A percentile compares a stretch with the other conserved stretches of the same genome.
phyloP scores from a whole-genome alignment of 2,888 invertebrate species.

The Villa cingulata region DNA sequence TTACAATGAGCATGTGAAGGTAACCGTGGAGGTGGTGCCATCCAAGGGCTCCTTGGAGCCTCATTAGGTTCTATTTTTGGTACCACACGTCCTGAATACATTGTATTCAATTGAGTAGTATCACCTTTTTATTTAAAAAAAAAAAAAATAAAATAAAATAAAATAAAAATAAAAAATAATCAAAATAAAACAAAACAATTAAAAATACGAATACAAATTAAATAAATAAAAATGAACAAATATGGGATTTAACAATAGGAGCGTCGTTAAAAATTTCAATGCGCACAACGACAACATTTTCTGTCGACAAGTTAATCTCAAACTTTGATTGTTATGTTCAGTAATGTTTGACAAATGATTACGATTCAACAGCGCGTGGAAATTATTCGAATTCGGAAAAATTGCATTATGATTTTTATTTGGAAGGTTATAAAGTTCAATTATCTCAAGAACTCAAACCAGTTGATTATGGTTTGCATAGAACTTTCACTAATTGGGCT shows the following conservation, averaged over 20 bases:
- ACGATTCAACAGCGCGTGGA: too few species aligned
- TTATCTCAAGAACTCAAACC: too few species aligned
- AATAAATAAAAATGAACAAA: background rate
- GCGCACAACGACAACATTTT: too few species aligned
- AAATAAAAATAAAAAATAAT: constrained; percentile 8
- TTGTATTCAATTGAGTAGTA: constrained; percentile 32
- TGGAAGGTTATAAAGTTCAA: too few species aligned
- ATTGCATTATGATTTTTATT: too few species aligned
- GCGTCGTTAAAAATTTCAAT: too few species aligned
- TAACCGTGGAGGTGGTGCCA: constrained; percentile 33
- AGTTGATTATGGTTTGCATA: too few species aligned
- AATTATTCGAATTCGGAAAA: too few species aligned
- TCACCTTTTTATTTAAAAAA: constrained; percentile 26
- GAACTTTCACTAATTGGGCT: too few species aligned
- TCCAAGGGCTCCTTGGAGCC: constrained; percentile 31
- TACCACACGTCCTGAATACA: constrained; percentile 34
- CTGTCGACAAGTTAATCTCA: too few species aligned
- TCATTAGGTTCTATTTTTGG: constrained; percentile 37
- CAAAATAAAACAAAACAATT: background rate
- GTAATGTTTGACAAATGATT: too few species aligned
- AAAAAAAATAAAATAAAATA: constrained; percentile 16
- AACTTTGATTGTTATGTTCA: too few species aligned
- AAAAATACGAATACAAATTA: background rate
- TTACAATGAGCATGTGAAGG: constrained; percentile 34
- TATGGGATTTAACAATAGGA: background rate